Percentiles rank a stretch among this genome's conserved stretches.
These are phyloP conservation scores for Caenorhabditis sp. DNA, from an alignment of 2,888 invertebrate species.

Conservation along the genomic window DNA sequence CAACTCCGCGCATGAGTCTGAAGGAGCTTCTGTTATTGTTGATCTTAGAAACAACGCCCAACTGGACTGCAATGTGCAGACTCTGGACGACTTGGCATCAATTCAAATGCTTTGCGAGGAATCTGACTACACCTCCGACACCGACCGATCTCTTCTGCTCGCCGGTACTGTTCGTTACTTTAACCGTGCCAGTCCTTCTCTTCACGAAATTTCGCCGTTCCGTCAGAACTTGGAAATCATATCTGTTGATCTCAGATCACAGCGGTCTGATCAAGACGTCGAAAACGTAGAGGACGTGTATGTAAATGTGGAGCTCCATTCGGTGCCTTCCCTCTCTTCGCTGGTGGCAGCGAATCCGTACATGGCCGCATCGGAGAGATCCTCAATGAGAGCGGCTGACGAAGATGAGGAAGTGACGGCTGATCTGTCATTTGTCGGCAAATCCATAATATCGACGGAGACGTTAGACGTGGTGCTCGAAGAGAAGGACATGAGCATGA, in stretches of 20 bases:
- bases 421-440: slow-evolving; percentile 43
- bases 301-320: slow-evolving; percentile 62
- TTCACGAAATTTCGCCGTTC: slow-evolving; percentile 41
- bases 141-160: slow-evolving; percentile 68
- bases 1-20: slow-evolving; percentile 24
- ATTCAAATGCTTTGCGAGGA: slow-evolving; percentile 77
- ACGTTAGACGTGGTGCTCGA: slow-evolving; percentile 65
- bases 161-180: slow-evolving; percentile 63
- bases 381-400: slow-evolving; percentile 27
- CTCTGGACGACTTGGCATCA: slow-evolving; percentile 69
- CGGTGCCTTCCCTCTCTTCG: slow-evolving; percentile 45
- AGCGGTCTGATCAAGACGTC: slow-evolving; percentile 9
- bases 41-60: slow-evolving; percentile 33
- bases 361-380: slow-evolving; percentile 27
- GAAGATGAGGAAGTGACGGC: slow-evolving; percentile 50
- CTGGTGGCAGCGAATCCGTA: slow-evolving; percentile 48
- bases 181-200: slow-evolving; percentile 50
- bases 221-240: slow-evolving; percentile 22
- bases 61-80: slow-evolving; percentile 42
- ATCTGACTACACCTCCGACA: slow-evolving; percentile 71
- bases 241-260: slow-evolving; percentile 34
- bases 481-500: slow-evolving; percentile 66
- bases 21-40: slow-evolving; percentile 28
- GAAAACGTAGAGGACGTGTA: slow-evolving; percentile 59
- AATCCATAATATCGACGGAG: slow-evolving; percentile 44